Evolutionary conservation across 2,113 vertebrate genomes (phyloP), one percentile per base, ranked within the genome.

Genomic region (Sporophila hypoxantha): DNA sequence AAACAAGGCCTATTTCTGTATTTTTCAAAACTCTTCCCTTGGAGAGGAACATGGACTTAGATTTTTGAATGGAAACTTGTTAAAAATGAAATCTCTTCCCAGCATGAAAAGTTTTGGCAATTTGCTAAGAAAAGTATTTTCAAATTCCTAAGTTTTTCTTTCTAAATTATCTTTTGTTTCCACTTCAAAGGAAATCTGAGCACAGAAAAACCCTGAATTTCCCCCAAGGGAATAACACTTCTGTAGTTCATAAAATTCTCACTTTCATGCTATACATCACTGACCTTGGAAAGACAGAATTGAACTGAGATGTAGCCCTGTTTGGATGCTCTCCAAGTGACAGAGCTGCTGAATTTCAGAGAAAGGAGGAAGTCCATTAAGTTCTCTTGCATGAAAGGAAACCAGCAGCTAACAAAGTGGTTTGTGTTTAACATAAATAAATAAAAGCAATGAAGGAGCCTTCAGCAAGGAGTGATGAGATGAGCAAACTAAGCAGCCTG

Each of bases 121-220:
- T 86, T 88, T 90, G 88, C 90, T 88, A 89, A 89, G 53, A 71
- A 61, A 92, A 93, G 62, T 90, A 81, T 86, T 92, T 92, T 86
- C 55, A 53, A 83, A 78, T 73, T 88, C 80, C 53, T 37, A 30
- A 32, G 46, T 90, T 94, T 94, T 93, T 89, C 77, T 92, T 94
- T 83, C 53, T 80, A 47, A 94, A 91, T 89, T 89, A 61, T 86
- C 77, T 94, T 89, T 88, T 90, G 83, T 85, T 89, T 81, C 65
- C 85, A 81, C 83, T 83, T 91, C 74, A 92, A 88, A 93, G 62
- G 77, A 91, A 68, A 78, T 83, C 29, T 57, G 57, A 89, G 56
- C 52, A 56, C 30, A 77, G 68, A 77, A 85, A 77, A 91, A 56
- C 52, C 55, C 49, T 57, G 26, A 49, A 34, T 80, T 88, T 88